These are phyloP conservation scores for Neolamprologus fasciatus DNA, from an alignment of 2,113 vertebrate species.

Conservation along the genomic window DNA sequence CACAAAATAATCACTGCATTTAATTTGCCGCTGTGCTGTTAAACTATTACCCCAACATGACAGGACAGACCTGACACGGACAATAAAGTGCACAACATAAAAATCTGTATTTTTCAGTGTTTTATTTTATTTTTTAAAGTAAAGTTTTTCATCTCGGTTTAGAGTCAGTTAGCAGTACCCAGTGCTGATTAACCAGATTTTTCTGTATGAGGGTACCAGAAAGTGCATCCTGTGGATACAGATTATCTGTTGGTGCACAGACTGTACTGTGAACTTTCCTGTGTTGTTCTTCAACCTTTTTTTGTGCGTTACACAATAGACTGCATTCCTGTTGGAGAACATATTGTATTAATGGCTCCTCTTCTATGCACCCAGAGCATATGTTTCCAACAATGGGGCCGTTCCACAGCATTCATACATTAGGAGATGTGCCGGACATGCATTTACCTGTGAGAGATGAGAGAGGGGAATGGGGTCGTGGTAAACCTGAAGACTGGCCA, in stretches of 20 bases:
- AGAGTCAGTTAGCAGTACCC: background rate
- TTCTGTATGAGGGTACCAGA: background rate
- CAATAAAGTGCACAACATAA: background rate
- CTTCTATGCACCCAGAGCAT: background rate
- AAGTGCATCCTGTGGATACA: background rate
- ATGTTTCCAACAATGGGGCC: background rate
- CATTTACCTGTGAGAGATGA: slow-evolving; percentile 88
- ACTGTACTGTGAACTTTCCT: background rate
- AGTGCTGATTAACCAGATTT: background rate
- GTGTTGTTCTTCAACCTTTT: background rate
- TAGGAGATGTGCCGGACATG: background rate
- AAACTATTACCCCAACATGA: background rate
- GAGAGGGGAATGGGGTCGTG: slow-evolving; percentile 90
- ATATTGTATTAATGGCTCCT: background rate
- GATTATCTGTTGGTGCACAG: background rate
- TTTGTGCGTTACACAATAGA: background rate
- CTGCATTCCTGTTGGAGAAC: background rate
- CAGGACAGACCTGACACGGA: background rate
- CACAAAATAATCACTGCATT: slow-evolving; percentile 24
- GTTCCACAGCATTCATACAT: background rate
- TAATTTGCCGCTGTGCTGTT: background rate
- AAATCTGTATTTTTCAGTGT: background rate
- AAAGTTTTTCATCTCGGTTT: background rate
- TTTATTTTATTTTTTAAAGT: background rate
- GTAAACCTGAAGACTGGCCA: slow-evolving; percentile 85